Base-by-base conservation (phyloP, 2,888 invertebrate species). In the Hartigia nigra region DNA sequence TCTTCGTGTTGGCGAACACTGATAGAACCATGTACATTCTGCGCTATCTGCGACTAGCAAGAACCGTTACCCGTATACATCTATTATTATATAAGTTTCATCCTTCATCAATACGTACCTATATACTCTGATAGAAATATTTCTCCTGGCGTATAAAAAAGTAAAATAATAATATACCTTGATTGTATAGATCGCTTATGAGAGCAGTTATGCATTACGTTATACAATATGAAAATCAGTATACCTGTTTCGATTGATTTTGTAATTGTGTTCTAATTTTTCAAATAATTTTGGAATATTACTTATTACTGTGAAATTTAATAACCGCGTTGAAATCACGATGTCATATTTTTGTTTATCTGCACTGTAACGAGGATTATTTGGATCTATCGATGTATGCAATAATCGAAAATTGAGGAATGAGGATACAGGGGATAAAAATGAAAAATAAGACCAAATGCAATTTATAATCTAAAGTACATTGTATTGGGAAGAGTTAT, bases 401-500 rank as follows among this genome's bases (percentile, higher is more conserved):
- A 55, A 9, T 23, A 55, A 55, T 55, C 55, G 23, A 2, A 23
- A 9, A 23, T 55, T 23, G 37, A 75, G 35, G 36, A 23, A 32
- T 31, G 34, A n/a, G 37, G 37, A 23, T 14, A 9, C 31, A 23
- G 5, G 35, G 37, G 37, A 36, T 12, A 36, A 75, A 75, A 75
- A 75, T 36, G 31, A 9, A 37, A 74, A 23, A 55, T 72, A 34
- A 77, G n/a, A 32, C 32, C 32, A 35, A 12, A 77, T 34, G 12
- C 31, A 70, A 35, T 36, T 34, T 14, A 69, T 23, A 55, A 34
- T 72, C 72, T 31, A 32, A 31, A 72, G 72, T 72, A 72, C 72
- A 72, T 31, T 72, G 72, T 72, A 31, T 72, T 72, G 32, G 72
- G 72, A 3, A 12, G 72, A 34, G 72, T 72, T 72, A 34, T 72